phyloP scores from a whole-genome alignment of 2,888 invertebrate species.

The Pyrocoelia pectoralis region DNA sequence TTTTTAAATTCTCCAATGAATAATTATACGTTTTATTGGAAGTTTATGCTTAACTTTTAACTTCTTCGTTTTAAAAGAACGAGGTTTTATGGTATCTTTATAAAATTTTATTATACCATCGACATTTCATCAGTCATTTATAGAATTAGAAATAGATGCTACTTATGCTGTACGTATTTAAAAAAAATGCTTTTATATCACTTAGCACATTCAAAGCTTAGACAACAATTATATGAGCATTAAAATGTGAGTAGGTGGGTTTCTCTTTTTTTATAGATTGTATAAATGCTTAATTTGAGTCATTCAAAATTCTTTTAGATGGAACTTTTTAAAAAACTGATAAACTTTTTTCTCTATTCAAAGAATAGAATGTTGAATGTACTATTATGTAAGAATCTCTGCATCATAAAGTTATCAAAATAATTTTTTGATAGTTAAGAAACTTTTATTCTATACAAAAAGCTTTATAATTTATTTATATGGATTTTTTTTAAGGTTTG shows the following conservation, averaged over 20 bases:
- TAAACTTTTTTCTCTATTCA: neutral
- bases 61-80: neutral
- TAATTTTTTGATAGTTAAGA: neutral
- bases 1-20: neutral
- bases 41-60: conserved; percentile 2
- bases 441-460: too few species aligned
- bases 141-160: conserved; percentile 12
- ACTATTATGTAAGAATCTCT: neutral
- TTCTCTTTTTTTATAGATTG: neutral
- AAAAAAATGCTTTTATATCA: conserved; percentile 7
- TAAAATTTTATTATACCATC: conserved; percentile 5
- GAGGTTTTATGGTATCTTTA: conserved; percentile 4
- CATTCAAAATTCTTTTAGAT: conserved; percentile 10
- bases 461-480: neutral
- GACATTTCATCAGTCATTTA: conserved; percentile 12
- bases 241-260: conserved; percentile 5
- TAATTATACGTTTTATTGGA: conserved; percentile 8
- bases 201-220: conserved; percentile 8
- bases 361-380: neutral
- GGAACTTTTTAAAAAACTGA: neutral
- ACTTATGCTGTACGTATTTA: conserved; percentile 7
- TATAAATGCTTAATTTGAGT: conserved; percentile 4
- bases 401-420: conserved; percentile 1
- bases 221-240: conserved; percentile 6
- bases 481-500: neutral